Conservation (phyloP, 2,113 vertebrate species). For the Plestiodon gilberti region DNA sequence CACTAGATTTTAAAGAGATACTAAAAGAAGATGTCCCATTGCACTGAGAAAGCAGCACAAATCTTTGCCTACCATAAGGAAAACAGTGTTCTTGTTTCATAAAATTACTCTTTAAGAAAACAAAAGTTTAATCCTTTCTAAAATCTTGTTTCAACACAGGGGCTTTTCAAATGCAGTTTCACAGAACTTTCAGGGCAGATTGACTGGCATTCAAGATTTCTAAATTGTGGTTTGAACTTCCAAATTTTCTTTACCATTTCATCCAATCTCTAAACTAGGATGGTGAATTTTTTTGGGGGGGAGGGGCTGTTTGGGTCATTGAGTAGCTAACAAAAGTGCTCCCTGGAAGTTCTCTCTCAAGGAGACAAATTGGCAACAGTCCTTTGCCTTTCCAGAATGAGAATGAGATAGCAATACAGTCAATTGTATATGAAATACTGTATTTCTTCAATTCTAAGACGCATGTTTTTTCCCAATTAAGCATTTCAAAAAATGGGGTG, state of each 20-base stretch:
- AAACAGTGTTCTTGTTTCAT: slow-evolving; percentile 12
- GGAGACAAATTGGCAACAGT: not conserved
- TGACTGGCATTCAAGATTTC: slow-evolving; percentile 33
- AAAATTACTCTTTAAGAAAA: slow-evolving; percentile 10
- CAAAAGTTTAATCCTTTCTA: slow-evolving; percentile 17
- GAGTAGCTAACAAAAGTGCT: not conserved
- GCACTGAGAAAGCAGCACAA: not conserved
- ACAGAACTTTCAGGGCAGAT: not conserved
- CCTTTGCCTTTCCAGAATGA: not conserved
- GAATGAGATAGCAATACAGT: not conserved
- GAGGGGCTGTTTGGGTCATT: not conserved
- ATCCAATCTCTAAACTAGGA: not conserved
- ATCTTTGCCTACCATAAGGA: not conserved
- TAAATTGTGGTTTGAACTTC: slow-evolving; percentile 19
- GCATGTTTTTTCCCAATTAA: too few species aligned
- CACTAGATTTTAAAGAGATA: slow-evolving; percentile 4
- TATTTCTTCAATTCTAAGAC: too few species aligned
- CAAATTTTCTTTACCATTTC: slow-evolving; percentile 41
- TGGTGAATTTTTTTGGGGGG: too few species aligned
- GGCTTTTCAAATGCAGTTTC: slow-evolving; percentile 41
- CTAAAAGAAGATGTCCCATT: not conserved
- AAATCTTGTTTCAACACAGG: slow-evolving; percentile 27
- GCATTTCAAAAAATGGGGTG: too few species aligned
- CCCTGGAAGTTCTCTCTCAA: not conserved
- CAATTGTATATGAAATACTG: not conserved